These are phyloP conservation scores for Hippocampus kuda DNA, from an alignment of 2,797 vertebrate species.

Conservation along the genomic window DNA sequence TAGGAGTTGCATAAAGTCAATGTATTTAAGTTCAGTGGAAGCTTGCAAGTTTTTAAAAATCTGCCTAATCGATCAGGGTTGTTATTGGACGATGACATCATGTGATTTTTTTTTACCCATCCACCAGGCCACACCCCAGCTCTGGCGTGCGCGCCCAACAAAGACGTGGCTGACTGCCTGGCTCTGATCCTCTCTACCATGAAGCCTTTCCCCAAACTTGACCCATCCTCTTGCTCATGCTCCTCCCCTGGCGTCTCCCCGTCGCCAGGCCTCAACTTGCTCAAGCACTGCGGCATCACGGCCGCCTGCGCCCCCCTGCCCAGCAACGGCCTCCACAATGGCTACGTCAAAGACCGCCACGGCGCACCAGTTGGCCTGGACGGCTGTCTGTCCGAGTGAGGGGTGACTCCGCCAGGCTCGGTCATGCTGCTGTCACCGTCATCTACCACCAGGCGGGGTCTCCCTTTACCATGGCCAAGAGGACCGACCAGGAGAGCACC, in stretches of 20 bases:
- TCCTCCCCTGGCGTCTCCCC: constrained; percentile 63
- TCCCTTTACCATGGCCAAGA: constrained; percentile 64
- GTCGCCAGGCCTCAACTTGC: constrained; percentile 87
- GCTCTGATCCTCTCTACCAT: constrained; percentile 99
- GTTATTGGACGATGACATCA: not conserved
- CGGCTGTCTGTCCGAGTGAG: constrained; percentile 94
- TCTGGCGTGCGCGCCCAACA: constrained; percentile 94
- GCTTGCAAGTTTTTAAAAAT: too few relatives aligned
- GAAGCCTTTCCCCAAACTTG: constrained; percentile 97
- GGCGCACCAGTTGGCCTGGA: constrained; percentile 79
- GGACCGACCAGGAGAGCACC: constrained; percentile 66
- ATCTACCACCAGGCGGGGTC: constrained; percentile 55
- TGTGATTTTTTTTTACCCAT: not conserved
- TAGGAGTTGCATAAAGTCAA: not conserved
- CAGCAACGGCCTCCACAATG: constrained; percentile 82
- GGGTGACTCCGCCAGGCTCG: constrained; percentile 24
- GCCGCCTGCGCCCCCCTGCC: constrained; percentile 82
- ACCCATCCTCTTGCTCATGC: constrained; percentile 71
- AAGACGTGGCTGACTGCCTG: constrained; percentile 97
- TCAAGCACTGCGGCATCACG: constrained; percentile 92
- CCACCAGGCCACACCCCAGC: constrained; percentile 86
- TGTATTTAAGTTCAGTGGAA: not conserved
- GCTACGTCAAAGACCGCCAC: constrained; percentile 83
- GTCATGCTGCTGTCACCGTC: constrained; percentile 56
- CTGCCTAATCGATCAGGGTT: too few relatives aligned